These are phyloP conservation scores for Ochlodes sylvanus DNA, from an alignment of 2,888 invertebrate genomes.

Conservation along the genomic window DNA sequence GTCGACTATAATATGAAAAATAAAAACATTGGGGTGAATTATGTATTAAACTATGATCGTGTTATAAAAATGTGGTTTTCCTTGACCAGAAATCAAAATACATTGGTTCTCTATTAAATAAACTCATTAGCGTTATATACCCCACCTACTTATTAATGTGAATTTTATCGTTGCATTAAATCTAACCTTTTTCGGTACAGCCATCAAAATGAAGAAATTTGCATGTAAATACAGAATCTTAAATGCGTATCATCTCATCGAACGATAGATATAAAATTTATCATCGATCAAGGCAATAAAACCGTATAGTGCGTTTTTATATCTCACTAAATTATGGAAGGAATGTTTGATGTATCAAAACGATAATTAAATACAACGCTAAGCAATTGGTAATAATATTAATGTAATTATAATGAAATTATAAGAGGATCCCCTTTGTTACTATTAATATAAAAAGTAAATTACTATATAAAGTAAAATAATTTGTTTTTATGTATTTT, in stretches of 20 bases:
- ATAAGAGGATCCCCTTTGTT: background rate
- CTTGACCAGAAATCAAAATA: slow-evolving; percentile 27
- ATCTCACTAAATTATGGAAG: background rate
- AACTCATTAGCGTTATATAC: slow-evolving; percentile 23
- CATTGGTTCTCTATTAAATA: background rate
- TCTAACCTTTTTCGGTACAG: slow-evolving; percentile 28
- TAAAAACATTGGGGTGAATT: too few species aligned
- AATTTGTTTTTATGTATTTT: background rate
- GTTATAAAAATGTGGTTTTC: background rate
- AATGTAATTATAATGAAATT: background rate
- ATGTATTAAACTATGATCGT: background rate
- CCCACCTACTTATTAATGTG: slow-evolving; percentile 19
- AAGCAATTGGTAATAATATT: background rate
- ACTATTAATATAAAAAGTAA: background rate
- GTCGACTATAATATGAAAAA: too few species aligned
- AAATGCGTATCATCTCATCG: slow-evolving; percentile 24
- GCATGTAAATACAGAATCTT: slow-evolving; percentile 31
- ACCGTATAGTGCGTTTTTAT: background rate
- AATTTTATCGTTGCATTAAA: slow-evolving; percentile 25
- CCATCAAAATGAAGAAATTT: slow-evolving; percentile 33
- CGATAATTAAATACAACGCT: background rate
- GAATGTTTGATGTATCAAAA: background rate
- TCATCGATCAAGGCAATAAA: slow-evolving; percentile 8
- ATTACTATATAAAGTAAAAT: background rate
- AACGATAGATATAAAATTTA: slow-evolving; percentile 25